Evolutionary conservation across 2,888 invertebrate species (phyloP), one percentile per base, ranked within the genome.

Genomic region (Sinodicranocentrus sp.): DNA sequence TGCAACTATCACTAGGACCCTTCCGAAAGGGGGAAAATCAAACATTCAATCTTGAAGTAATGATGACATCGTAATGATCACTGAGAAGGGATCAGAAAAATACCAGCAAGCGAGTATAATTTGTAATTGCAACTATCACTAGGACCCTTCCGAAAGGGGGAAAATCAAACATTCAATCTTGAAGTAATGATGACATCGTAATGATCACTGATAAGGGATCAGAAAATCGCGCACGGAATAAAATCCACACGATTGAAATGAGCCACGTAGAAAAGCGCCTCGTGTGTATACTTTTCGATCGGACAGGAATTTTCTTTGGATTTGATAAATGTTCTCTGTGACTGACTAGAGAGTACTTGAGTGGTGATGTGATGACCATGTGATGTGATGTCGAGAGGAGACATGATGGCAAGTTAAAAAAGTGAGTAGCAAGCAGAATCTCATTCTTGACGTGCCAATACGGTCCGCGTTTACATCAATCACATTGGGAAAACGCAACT

Each of bases 1-100:
- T 65, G 68, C 23, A 54, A 76, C 19, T 33, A 61, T 68, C 67
- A 54, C 57, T 54, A 26, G n/a, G 43, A 68, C 19, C 44, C 28
- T 70, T 78, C 23, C 78, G 70, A 70, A 78, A 78, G 71, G 39
- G 48, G 67, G 39, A 71, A 63, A 79, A 71, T 79, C 78, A 70
- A 48, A 33, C 48, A 61, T 54, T 70, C 63, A 71, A 79, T 68
- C 77, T 68, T 23, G 70, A 63, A 77, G 33, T 77, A 71, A 79
- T 79, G 78, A 79, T 79, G 78, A 79, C 78, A 79, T 79, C 78
- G 48, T 79, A 79, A 79, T 79, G 78, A 79, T 71, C 63, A 33
- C 33, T 6, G 33, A 33, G 33, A 33, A 10, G 33, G 10, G 48
- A 5, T n/a, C n/a, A n/a, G n/a, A n/a, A n/a, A n/a, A 57, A 57